Evolutionary conservation across 2,888 invertebrate genomes (phyloP), one percentile per base, ranked within the genome.

Genomic region (Tuberolachnus salignus): DNA sequence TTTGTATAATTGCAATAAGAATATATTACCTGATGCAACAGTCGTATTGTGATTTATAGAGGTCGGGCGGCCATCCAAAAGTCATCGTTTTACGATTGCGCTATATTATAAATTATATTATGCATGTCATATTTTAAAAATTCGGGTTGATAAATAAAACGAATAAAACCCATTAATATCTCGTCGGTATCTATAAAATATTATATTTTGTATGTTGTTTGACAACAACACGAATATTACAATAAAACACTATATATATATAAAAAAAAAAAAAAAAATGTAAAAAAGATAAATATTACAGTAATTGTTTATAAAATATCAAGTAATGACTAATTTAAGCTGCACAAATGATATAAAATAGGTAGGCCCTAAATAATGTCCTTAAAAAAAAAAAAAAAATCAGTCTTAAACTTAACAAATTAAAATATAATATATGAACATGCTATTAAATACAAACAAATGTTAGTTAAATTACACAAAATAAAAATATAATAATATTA

Each of bases 341-440:
- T 66, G n/a, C 66, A 75, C 26, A 75, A 75, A 66, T 55, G 26
- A 66, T 67, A 34, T 46, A 75, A 64, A 57, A 75, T 78, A 78
- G 75, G 75, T 78, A 78, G 75, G 75, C n/a, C 67, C 75, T 78
- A 59, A 73, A 16, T 63, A 63, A 26, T 63, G 16, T 67, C 16
- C 51, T 57, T 78, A 67, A 75, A 66, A 74, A 64, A 75, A 78
- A 67, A 75, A 66, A 74, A 64, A 75, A 78, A 78, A 67, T 78
- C 75, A 78, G 75, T 78, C 75, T 78, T 78, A 78, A 78, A 49
- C 75, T 78, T 78, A 78, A 69, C 75, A 67, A 78, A 78, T 78
- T 67, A 49, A 57, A 73, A 55, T 9, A 26, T 9, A 26, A 46
- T 57, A 46, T 14, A 73, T 34, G 19, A 13, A 46, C 26, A 72